Evolutionary conservation across 2,113 vertebrate genomes (phyloP).

Genomic region (Miniopterus natalensis): DNA sequence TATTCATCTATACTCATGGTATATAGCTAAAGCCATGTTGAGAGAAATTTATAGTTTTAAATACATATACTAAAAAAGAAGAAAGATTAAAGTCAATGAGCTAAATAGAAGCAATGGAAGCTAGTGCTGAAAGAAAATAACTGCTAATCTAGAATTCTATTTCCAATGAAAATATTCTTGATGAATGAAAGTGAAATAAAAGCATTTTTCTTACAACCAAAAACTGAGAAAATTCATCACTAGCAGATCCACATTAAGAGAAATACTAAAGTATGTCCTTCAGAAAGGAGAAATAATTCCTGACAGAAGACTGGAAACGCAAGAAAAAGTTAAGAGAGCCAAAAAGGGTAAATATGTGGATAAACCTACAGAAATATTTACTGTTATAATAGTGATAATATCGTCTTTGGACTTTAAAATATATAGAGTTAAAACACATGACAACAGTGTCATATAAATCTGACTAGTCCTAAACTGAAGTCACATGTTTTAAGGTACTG

Average conservation of each 20-base stretch:
- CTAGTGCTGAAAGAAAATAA: background rate
- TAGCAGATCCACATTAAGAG: background rate
- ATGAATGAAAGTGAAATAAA: constrained; percentile 44
- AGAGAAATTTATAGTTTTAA: background rate
- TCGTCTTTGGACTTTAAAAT: background rate
- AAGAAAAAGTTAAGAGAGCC: background rate
- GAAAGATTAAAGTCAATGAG: background rate
- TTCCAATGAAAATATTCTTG: constrained; percentile 7
- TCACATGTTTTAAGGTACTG: background rate
- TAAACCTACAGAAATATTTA: background rate
- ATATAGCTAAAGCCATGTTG: background rate
- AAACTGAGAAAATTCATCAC: background rate
- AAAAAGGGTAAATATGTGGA: background rate
- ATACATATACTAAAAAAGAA: background rate
- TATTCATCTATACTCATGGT: background rate
- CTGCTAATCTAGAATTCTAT: background rate
- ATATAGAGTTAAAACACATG: background rate
- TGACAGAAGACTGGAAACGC: background rate
- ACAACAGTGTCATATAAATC: background rate
- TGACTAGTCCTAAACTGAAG: background rate
- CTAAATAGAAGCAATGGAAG: background rate
- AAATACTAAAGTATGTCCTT: background rate
- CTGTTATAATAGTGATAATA: background rate
- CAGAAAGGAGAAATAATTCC: background rate
- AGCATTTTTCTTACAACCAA: background rate